A percentile compares a stretch with the other conserved stretches of the same genome.
Evolutionary conservation across 2,113 vertebrate genomes (phyloP).

Genomic region (Megalops atlanticus): DNA sequence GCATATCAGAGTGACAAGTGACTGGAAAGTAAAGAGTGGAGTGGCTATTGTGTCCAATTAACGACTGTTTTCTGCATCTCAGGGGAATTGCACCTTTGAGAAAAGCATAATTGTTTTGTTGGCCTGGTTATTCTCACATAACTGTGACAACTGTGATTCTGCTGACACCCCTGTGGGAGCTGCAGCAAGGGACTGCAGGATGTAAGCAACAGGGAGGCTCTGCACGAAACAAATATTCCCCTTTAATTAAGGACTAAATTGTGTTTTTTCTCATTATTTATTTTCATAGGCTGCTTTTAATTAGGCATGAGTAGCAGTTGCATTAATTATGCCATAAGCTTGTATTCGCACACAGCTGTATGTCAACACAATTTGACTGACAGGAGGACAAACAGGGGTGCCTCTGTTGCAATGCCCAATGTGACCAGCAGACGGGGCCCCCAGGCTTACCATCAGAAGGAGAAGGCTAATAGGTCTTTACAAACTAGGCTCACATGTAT

Average conservation of each 20-base stretch:
- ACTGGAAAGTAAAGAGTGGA: neutral
- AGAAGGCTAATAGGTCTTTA: neutral
- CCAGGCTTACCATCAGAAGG: neutral
- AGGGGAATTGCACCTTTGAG: neutral
- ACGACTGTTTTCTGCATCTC: neutral
- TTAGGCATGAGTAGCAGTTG: neutral
- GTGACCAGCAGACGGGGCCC: neutral
- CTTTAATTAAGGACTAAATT: neutral
- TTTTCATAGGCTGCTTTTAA: neutral
- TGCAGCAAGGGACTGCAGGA: neutral
- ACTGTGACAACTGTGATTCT: neutral
- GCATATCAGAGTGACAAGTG: neutral
- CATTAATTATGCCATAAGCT: neutral
- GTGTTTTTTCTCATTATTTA: neutral
- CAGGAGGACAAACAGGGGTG: neutral
- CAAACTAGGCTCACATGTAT: neutral
- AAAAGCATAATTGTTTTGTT: neutral
- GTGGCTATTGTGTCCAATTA: neutral
- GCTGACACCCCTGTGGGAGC: neutral
- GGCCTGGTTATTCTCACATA: neutral
- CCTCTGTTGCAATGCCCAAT: neutral
- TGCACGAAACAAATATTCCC: neutral
- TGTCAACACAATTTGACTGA: neutral
- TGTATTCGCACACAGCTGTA: neutral
- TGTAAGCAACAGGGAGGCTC: neutral